These are phyloP conservation scores for Ericerus pela DNA, from an alignment of 1,140 invertebrate genomes.

Conservation along the genomic window DNA sequence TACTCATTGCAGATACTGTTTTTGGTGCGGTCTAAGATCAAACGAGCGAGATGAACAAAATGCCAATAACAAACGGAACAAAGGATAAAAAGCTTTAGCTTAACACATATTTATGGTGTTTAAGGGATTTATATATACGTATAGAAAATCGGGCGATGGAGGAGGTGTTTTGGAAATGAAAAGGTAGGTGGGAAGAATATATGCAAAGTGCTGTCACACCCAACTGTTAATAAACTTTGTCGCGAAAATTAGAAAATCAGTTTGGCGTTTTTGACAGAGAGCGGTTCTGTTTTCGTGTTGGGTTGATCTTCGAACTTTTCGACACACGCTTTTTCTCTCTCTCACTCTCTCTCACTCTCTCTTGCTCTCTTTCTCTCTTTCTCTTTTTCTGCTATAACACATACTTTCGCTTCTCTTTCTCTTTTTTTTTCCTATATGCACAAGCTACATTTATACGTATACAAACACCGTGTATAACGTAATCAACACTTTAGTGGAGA, in stretches of 20 bases:
- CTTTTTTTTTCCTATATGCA: too few relatives aligned
- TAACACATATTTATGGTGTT: slow-evolving; percentile 11
- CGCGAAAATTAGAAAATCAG: slow-evolving; percentile 11
- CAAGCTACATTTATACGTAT: too few relatives aligned
- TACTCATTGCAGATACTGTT: too few relatives aligned
- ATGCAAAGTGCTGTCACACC: slow-evolving; percentile 10
- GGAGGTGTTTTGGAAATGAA: too few relatives aligned
- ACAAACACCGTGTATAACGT: too few relatives aligned
- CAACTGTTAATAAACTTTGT: slow-evolving; percentile 11
- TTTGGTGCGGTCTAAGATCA: slow-evolving; percentile 5
- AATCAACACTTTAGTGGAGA: too few relatives aligned
- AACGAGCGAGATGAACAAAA: slow-evolving; percentile 9
- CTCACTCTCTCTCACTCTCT: too few relatives aligned
- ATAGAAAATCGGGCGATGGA: too few relatives aligned
- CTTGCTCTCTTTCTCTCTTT: too few relatives aligned
- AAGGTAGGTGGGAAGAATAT: slow-evolving; percentile 9
- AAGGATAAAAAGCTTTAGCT: slow-evolving; percentile 10
- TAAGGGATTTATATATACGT: slow-evolving; percentile 5
- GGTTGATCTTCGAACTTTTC: slow-evolving; percentile 1
- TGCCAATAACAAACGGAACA: slow-evolving; percentile 9
- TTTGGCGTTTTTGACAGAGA: slow-evolving; percentile 10
- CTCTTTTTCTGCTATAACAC: too few relatives aligned
- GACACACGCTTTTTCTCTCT: slow-evolving; percentile 5
- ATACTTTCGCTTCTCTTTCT: too few relatives aligned
- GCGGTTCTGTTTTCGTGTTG: slow-evolving; percentile 6